A percentile compares a stretch with the other conserved stretches of the same genome.
Evolutionary conservation across 2,888 invertebrate genomes (phyloP).

Genomic region (Plagodis dolabraria): DNA sequence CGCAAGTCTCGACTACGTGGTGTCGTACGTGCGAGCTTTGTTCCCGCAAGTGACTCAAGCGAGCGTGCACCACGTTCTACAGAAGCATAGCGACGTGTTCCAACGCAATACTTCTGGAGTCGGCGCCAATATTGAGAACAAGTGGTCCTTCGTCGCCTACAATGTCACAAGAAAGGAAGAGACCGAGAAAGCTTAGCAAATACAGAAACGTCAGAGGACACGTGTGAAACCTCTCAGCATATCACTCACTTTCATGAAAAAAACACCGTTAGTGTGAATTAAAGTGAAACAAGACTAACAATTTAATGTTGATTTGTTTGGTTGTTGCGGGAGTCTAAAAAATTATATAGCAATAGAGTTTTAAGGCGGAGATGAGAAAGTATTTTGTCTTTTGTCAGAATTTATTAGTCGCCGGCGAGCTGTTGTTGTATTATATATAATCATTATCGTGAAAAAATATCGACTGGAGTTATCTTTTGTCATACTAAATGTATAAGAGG

Average conservation of each 20-base stretch:
- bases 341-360: background rate
- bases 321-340: background rate
- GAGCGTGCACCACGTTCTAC: constrained; percentile 91
- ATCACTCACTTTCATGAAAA: constrained; percentile 39
- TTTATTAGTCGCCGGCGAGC: too few species aligned
- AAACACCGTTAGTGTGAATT: background rate
- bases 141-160: constrained; percentile 94
- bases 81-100: constrained; percentile 92
- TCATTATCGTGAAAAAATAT: too few species aligned
- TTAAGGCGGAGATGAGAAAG: too few species aligned
- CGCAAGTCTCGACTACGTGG: constrained; percentile 94
- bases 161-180: constrained; percentile 36
- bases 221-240: constrained; percentile 36
- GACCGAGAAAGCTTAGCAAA: constrained; percentile 21
- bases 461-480: too few species aligned
- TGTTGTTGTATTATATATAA: too few species aligned
- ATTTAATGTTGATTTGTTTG: background rate
- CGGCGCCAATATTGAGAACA: constrained; percentile 93
- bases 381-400: too few species aligned
- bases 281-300: background rate
- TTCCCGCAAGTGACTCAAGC: constrained; percentile 89
- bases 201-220: constrained; percentile 14
- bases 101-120: constrained; percentile 91
- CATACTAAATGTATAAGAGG: too few species aligned
- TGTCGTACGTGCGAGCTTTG: constrained; percentile 94